Base-by-base conservation (phyloP, 2,888 invertebrate species). In the Campaea margaritaria region DNA sequence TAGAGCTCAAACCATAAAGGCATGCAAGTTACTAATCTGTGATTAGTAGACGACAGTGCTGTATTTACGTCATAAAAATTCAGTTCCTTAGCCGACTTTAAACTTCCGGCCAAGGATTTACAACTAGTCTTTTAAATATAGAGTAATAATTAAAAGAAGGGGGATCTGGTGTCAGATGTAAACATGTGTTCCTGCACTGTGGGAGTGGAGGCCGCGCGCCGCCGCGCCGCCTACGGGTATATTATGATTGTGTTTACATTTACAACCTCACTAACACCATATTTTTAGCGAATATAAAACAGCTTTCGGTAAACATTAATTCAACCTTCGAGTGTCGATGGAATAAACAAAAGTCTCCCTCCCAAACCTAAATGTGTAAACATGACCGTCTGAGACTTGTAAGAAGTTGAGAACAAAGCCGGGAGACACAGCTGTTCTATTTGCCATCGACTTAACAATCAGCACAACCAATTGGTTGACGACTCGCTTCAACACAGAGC, bases 121-220 rank as follows among this genome's bases (percentile, higher is more conserved):
- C 60, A 63, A 67, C 54, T 61, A 69, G 67, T 65, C 57, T 65
- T 50, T 70, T 21, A 21, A 60, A 68, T 61, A 56, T 64, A 67
- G 65, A 66, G 69, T 75, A 72, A 78, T 76, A 75, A 21, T 21
- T 21, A 21, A 21, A 79, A 76, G 76, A 63, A 70, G 73, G 70
- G 77, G 78, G 72, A 77, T 82, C 78, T 76, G 76, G 73, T 80
- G 70, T 76, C 74, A 77, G 74, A 83, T 75, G 78, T 85, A 85
- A 88, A 87, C 89, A 91, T 86, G 79, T 90, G 89, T 87, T 85
- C 82, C 82, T 79, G 79, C 72, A 68, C 55, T 68, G 86, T 86
- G 82, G 87, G 86, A 83, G 85, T 79, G 78, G 82, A 89, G 89
- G 89, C 79, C 88, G 69, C 55, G 62, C 51, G 53, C 58, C 74